These are phyloP conservation scores for Agrotis clavis DNA, from an alignment of 2,888 invertebrate species.

Conservation along the genomic window DNA sequence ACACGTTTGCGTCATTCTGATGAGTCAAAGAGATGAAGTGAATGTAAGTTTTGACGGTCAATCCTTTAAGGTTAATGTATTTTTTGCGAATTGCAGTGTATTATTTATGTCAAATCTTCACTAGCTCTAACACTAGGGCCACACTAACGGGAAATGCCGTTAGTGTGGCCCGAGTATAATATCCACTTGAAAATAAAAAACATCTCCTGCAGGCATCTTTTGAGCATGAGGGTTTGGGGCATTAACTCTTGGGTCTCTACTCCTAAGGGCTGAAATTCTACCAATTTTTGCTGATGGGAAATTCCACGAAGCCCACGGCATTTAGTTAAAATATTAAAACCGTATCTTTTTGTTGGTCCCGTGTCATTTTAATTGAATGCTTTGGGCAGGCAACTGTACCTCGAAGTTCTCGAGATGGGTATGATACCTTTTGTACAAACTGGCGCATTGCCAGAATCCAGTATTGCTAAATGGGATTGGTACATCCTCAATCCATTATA, in stretches of 20 bases:
- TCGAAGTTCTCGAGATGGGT: conserved; percentile 5
- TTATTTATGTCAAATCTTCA: background rate
- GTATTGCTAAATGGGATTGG: conserved; percentile 52
- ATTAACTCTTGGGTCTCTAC: too few relatives aligned
- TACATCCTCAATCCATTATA: conserved; percentile 39
- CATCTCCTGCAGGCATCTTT: background rate
- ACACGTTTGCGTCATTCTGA: conserved; percentile 11
- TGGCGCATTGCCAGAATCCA: conserved; percentile 40
- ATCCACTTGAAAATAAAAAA: too few relatives aligned
- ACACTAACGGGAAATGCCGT: too few relatives aligned
- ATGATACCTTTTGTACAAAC: conserved; percentile 19
- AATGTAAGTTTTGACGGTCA: background rate
- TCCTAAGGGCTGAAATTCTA: background rate
- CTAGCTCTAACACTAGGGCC: too few relatives aligned
- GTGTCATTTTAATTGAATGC: background rate
- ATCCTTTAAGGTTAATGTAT: background rate
- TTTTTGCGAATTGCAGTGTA: background rate
- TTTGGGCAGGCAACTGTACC: background rate
- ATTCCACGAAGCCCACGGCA: background rate
- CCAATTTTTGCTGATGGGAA: background rate
- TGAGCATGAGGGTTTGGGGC: too few relatives aligned
- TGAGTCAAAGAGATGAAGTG: conserved; percentile 1
- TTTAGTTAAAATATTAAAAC: background rate
- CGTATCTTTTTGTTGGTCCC: background rate
- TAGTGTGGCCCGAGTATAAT: too few relatives aligned